Evolutionary conservation across 2,113 vertebrate species (phyloP).

Genomic region (Miniopterus natalensis): DNA sequence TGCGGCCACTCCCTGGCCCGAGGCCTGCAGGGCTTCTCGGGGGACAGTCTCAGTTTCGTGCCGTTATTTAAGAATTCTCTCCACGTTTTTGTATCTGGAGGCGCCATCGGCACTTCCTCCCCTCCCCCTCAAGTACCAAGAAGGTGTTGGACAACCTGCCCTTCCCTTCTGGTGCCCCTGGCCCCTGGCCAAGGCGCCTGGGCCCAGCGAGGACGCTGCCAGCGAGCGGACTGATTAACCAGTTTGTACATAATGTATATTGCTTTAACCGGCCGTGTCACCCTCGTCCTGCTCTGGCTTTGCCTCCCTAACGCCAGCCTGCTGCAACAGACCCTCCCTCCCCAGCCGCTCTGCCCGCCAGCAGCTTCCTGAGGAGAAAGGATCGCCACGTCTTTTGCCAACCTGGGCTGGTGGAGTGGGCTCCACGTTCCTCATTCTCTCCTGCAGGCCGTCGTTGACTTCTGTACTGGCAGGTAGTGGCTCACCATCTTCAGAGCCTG

Average conservation of each 20-base stretch:
- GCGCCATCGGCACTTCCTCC: constrained; percentile 87
- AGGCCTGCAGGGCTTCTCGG: constrained; percentile 85
- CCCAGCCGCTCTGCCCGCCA: not conserved
- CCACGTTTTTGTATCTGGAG: constrained; percentile 89
- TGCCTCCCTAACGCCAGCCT: constrained; percentile 88
- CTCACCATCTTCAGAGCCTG: not conserved
- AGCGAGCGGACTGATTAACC: constrained; percentile 89
- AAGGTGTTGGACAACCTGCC: constrained; percentile 84
- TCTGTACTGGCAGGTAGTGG: not conserved
- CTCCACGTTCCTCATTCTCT: not conserved
- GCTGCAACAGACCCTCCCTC: constrained; percentile 78
- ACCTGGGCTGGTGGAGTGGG: constrained; percentile 3
- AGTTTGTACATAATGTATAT: constrained; percentile 91
- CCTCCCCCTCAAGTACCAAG: constrained; percentile 87
- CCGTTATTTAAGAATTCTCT: constrained; percentile 92
- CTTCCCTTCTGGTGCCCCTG: constrained; percentile 77
- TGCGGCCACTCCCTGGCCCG: constrained; percentile 86
- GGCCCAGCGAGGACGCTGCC: constrained; percentile 88
- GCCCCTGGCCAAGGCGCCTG: constrained; percentile 86
- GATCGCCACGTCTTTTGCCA: not conserved
- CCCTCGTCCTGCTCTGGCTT: constrained; percentile 86
- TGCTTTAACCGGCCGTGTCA: constrained; percentile 87
- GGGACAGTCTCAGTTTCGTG: constrained; percentile 89
- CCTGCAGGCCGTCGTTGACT: not conserved
- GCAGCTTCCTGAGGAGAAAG: constrained; percentile 60